A percentile compares a stretch with the other conserved stretches of the same genome.
Evolutionary conservation across 2,797 vertebrate genomes (phyloP).

Genomic region (Pristis pectinata): DNA sequence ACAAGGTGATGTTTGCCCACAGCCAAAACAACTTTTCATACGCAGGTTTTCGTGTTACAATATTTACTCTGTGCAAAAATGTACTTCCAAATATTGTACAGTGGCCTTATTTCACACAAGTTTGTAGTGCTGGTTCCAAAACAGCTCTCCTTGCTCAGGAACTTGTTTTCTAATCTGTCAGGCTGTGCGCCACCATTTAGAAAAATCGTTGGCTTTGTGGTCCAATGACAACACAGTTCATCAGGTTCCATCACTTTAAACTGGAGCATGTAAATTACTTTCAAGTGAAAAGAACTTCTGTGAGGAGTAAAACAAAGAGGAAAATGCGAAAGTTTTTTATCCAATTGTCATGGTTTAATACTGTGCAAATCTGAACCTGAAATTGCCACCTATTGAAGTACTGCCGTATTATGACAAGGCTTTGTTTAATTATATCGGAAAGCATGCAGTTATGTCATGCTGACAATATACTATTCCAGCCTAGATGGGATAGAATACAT

Average conservation of each 20-base stretch:
- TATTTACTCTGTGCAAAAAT: not conserved
- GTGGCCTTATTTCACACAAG: not conserved
- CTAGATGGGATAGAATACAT: not conserved
- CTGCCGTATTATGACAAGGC: constrained; percentile 34
- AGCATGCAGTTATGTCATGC: constrained; percentile 21
- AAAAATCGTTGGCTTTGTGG: not conserved
- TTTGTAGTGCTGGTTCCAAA: not conserved
- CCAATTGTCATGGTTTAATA: constrained; percentile 5
- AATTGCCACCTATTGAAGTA: constrained; percentile 41
- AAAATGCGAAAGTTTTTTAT: not conserved
- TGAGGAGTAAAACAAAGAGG: not conserved
- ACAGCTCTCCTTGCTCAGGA: not conserved
- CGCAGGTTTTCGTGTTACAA: not conserved
- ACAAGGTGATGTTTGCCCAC: not conserved
- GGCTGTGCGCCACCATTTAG: not conserved
- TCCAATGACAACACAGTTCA: not conserved
- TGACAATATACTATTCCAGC: not conserved
- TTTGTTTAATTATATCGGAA: constrained; percentile 8
- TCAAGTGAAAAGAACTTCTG: not conserved
- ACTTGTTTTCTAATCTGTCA: not conserved
- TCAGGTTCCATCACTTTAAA: not conserved
- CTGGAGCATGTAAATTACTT: not conserved
- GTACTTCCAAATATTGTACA: not conserved
- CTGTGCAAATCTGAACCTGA: not conserved
- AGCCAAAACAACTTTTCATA: not conserved